phyloP scores from a whole-genome alignment of 2,888 invertebrate genomes.

The Temnothorax rugatulus region DNA sequence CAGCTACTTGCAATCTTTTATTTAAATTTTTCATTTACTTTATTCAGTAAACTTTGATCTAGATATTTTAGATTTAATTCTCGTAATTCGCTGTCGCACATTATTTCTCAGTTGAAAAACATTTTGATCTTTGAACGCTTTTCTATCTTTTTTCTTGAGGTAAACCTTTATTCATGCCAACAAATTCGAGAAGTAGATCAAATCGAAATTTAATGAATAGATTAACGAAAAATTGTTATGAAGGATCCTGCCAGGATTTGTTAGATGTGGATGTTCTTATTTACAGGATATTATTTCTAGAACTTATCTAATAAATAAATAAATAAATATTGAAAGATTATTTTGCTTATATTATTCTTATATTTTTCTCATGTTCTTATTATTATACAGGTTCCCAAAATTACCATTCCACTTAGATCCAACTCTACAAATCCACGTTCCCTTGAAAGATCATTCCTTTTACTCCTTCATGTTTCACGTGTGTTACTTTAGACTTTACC shows the following conservation, averaged over 20 bases:
- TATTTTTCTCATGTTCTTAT: no score
- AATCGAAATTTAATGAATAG: not conserved
- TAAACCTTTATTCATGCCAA: not conserved
- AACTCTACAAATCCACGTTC: not conserved
- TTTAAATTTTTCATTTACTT: not conserved
- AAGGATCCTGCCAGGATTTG: not conserved
- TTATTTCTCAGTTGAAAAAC: not conserved
- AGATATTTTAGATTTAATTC: slow-evolving; percentile 4
- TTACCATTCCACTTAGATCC: no score
- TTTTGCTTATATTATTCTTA: not conserved
- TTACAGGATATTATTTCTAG: not conserved
- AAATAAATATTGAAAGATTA: not conserved
- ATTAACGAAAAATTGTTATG: not conserved
- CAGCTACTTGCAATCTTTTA: not conserved
- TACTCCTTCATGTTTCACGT: not conserved
- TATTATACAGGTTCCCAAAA: no score
- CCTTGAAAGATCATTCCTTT: not conserved
- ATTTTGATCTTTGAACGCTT: not conserved
- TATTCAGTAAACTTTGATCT: not conserved
- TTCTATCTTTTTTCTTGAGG: not conserved
- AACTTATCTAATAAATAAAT: not conserved
- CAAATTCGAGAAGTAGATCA: not conserved
- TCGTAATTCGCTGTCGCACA: not conserved
- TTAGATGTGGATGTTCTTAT: not conserved
- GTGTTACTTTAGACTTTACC: not conserved